Base-by-base conservation (phyloP, 2,888 invertebrate species). In the Pristionchus maxplancki region DNA sequence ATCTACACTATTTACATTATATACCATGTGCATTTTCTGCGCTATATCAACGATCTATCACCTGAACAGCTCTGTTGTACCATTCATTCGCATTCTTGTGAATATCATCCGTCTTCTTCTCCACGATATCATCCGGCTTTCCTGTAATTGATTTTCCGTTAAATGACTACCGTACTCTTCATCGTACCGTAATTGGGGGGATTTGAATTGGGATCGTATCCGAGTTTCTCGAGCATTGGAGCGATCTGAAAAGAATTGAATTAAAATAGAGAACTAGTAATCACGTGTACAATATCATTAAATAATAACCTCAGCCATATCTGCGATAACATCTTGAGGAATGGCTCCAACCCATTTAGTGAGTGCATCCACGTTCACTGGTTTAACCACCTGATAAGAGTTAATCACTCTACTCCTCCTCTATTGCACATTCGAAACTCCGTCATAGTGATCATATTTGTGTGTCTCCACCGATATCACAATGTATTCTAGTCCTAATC, bases 151-250 rank as follows among this genome's bases (percentile, higher is more conserved):
- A 31, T 9, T 74, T 48, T n/a, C n/a, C 20, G 11, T 67, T 67
- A 67, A 13, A 2, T 20, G 44, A 37, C n/a, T 62, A 48, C 40
- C n/a, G 44, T 64, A 44, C 44, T 40, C 34, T n/a, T 31, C 20
- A 37, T 28, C 88, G 88, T 89, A 89, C 94, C 94, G 96, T 99
- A 99, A 95, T 97, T 96, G 91, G 99, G 99, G 90, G 98, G 98
- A 96, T 98, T 98, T 94, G 97, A 97, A 95, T 97, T 96, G 50
- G 99, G 98, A 96, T 99, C 98, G 96, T 99, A 99, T 90, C 98
- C 95, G 11, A 95, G 90, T 53, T 89, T 91, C 48, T 88, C 89
- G 37, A 95, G 90, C 95, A 95, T 95, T 4, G 95, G 95, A 1
- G 95, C 95, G 62, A 94, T 91, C 67, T 89, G 28, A 85, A 88